Evolutionary conservation across 2,797 vertebrate genomes (phyloP).

Genomic region (Odontamblyopus lacepedii): DNA sequence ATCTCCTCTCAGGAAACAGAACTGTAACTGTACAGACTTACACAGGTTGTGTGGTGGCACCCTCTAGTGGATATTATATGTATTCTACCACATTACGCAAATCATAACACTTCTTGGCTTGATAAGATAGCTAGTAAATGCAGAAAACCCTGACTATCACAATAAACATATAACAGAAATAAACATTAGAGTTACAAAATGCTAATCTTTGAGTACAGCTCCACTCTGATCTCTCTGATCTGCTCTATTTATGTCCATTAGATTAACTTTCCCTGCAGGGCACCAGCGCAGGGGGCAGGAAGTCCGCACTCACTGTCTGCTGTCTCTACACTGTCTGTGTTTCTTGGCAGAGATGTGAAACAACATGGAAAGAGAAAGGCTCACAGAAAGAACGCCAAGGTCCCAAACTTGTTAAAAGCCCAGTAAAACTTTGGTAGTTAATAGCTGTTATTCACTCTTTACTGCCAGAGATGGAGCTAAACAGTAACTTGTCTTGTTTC

Average conservation of each 20-base stretch:
- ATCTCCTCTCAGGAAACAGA: constrained; percentile 11
- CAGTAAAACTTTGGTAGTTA: constrained; percentile 14
- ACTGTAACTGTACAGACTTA: neutral
- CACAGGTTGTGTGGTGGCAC: constrained; percentile 37
- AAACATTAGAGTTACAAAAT: neutral
- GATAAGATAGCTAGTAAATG: neutral
- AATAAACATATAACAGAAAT: constrained; percentile 1
- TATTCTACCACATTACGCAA: neutral
- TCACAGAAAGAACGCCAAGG: neutral
- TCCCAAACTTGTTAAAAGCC: constrained; percentile 7
- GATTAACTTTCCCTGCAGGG: constrained; percentile 57
- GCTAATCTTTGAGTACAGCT: neutral
- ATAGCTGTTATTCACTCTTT: constrained; percentile 11
- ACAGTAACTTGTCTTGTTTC: neutral
- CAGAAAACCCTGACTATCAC: neutral
- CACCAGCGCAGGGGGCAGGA: constrained; percentile 37
- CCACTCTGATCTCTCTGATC: constrained; percentile 38
- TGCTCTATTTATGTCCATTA: constrained; percentile 50
- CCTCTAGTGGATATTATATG: constrained; percentile 46
- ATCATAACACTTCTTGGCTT: no score
- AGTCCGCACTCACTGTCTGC: constrained; percentile 30
- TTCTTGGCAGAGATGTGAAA: constrained; percentile 44
- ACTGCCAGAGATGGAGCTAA: neutral
- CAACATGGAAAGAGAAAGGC: constrained; percentile 10
- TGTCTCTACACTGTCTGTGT: constrained; percentile 40